Evolutionary conservation across 2,797 vertebrate genomes (phyloP).

Genomic region (Propithecus deckenii): DNA sequence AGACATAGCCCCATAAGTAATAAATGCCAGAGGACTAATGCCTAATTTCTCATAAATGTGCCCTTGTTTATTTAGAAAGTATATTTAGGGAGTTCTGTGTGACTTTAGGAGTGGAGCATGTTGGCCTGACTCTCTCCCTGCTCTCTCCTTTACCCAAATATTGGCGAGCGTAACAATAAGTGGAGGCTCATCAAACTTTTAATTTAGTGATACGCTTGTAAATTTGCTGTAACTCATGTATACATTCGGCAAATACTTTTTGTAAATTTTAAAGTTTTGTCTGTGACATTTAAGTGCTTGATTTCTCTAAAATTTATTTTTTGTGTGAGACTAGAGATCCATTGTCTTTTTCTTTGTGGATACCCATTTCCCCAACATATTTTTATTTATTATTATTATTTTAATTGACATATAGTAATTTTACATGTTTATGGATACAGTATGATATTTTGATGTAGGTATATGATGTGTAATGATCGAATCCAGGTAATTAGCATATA

Average conservation of each 20-base stretch:
- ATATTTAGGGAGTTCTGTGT: background rate
- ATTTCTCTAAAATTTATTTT: background rate
- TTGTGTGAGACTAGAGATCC: background rate
- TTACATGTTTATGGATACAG: background rate
- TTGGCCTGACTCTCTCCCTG: background rate
- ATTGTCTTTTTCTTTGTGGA: background rate
- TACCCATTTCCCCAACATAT: background rate
- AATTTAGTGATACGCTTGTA: background rate
- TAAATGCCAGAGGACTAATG: background rate
- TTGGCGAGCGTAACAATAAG: background rate
- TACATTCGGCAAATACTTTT: background rate
- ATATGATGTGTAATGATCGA: background rate
- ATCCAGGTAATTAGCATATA: background rate
- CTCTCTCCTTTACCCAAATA: background rate
- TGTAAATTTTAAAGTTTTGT: background rate
- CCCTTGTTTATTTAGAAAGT: background rate
- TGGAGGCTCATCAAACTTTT: background rate
- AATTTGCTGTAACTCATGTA: background rate
- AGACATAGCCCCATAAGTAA: background rate
- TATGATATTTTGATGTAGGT: background rate
- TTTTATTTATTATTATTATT: background rate
- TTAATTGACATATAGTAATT: background rate
- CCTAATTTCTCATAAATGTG: background rate
- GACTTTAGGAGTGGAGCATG: background rate
- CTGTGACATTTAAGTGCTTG: background rate